Evolutionary conservation across 1,140 invertebrate genomes (phyloP).

Genomic region (Zaprionus inermis): DNA sequence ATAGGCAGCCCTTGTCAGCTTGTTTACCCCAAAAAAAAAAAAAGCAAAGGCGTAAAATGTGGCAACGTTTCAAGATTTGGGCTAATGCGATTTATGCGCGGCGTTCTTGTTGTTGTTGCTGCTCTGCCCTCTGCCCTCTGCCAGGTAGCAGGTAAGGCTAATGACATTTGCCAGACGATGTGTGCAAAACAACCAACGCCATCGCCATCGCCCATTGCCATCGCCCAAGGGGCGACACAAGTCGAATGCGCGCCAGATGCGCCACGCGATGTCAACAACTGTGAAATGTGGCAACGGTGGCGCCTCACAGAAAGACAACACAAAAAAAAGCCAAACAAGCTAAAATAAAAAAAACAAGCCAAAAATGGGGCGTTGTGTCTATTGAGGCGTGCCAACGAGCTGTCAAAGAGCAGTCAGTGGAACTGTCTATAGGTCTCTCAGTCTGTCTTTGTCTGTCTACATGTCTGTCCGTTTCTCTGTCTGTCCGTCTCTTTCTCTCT

Average conservation of each 20-base stretch:
- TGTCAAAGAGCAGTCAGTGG: constrained; percentile 13
- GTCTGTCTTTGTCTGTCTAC: not conserved
- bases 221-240: constrained; percentile 14
- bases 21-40: constrained; percentile 22
- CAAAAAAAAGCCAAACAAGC: constrained; percentile 20
- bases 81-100: constrained; percentile 52
- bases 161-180: constrained; percentile 63
- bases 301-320: constrained; percentile 25
- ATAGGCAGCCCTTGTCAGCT: constrained; percentile 3
- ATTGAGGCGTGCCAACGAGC: constrained; percentile 17
- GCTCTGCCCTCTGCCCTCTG: not conserved
- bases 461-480: not conserved
- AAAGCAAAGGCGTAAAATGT: constrained; percentile 21
- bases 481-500: not conserved
- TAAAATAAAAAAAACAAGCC: not conserved
- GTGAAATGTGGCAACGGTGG: constrained; percentile 48
- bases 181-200: constrained; percentile 24
- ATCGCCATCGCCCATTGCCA: constrained; percentile 4
- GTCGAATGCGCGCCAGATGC: constrained; percentile 33
- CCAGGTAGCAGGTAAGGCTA: constrained; percentile 54
- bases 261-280: constrained; percentile 57
- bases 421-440: not conserved
- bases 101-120: constrained; percentile 17
- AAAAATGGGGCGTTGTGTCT: constrained; percentile 7
- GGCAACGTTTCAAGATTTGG: constrained; percentile 53